Base-by-base conservation (phyloP, 2,113 vertebrate species). In the Limnothrissa miodon region DNA sequence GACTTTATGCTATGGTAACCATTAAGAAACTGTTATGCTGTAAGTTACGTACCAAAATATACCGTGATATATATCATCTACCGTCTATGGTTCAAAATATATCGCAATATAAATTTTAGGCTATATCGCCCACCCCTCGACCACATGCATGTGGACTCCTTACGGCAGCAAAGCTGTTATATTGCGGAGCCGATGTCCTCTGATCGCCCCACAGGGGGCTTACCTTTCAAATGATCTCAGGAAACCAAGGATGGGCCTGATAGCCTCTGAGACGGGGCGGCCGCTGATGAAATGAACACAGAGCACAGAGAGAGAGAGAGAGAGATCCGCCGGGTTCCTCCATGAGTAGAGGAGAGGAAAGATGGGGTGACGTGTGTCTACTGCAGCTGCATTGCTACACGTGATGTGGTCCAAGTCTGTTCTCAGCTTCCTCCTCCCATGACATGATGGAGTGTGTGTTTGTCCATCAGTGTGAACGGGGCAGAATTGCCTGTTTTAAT, bases 161-260 rank as follows among this genome's bases (percentile, higher is more conserved):
- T n/a, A n/a, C n/a, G n/a, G n/a, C n/a, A 74, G 4, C 29, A 74
- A 74, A 36, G 66, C 66, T 74, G 33, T 10, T 29, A 62, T 25
- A 11, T 5, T 36, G 29, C 62, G 33, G 59, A 70, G 25, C 29
- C n/a, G n/a, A 70, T 70, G 62, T 33, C 29, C 29, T 87, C 90
- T 91, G 90, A 93, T 87, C 87, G 13, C 36, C 66, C 66, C 33
- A 15, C 13, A 17, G 66, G 36, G 25, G 11, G 29, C 66, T 74
- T 74, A 74, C 89, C 89, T 84, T 83, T 80, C 51, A 85, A 85
- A 81, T 85, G 85, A 85, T 90, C 87, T 36, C 25, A 74, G 7
- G 51, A 56, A 56, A 23, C 51, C 23, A 23, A 56, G 6, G 11
- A 13, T 36, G 62, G 62, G 25, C 29, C 25, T 33, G 29, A 74